These are phyloP conservation scores for Chironomus tentans DNA, from an alignment of 2,888 invertebrate genomes.

Conservation along the genomic window DNA sequence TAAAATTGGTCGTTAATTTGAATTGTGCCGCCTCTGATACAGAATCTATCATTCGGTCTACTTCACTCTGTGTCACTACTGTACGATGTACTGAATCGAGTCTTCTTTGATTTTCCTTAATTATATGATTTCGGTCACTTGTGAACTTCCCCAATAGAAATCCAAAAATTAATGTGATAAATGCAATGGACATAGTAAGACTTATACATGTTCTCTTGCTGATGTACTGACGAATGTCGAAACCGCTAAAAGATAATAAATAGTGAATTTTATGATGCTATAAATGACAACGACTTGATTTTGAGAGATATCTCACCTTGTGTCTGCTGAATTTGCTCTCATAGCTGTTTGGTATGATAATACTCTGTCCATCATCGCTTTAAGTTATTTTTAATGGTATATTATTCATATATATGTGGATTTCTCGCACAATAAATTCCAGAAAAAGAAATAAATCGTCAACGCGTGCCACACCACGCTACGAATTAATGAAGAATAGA, in stretches of 20 bases:
- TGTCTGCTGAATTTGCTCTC: slow-evolving; percentile 34
- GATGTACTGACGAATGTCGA: slow-evolving; percentile 40
- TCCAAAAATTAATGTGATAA: slow-evolving; percentile 40
- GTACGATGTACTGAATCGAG: not conserved
- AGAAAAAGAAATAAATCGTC: not conserved
- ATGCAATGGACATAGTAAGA: slow-evolving; percentile 39
- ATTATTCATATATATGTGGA: not conserved
- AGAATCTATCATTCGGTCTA: not conserved
- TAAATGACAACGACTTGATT: not conserved
- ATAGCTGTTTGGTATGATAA: slow-evolving; percentile 42
- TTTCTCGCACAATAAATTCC: not conserved
- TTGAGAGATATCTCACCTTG: not conserved
- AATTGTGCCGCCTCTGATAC: not conserved
- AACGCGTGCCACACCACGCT: not conserved
- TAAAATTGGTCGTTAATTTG: not conserved
- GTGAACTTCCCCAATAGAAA: slow-evolving; percentile 42
- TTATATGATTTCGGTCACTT: slow-evolving; percentile 35
- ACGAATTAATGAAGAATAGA: not conserved
- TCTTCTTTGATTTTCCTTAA: not conserved
- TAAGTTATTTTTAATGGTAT: not conserved
- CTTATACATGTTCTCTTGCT: slow-evolving; percentile 41
- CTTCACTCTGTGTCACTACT: not conserved
- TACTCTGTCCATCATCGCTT: slow-evolving; percentile 39
- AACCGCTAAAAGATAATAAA: slow-evolving; percentile 30
- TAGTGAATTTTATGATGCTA: not conserved